A percentile compares a stretch with the other conserved stretches of the same genome.
Evolutionary conservation across 2,797 vertebrate genomes (phyloP).

Genomic region (Dipus sagitta): DNA sequence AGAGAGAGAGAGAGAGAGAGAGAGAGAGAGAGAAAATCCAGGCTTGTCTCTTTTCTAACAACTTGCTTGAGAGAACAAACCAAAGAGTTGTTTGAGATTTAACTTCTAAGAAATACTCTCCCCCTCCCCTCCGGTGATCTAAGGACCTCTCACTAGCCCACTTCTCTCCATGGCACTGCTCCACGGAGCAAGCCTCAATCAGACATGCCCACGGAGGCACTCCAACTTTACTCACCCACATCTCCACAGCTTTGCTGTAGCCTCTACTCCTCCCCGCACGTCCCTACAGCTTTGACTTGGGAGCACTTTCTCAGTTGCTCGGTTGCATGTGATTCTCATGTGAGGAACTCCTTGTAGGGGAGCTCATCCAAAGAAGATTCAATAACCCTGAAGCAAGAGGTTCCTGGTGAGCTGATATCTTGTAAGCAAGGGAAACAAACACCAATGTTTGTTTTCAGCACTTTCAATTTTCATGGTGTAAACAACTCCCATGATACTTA

Average conservation of each 20-base stretch:
- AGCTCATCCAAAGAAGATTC: constrained; percentile 9
- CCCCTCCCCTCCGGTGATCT: neutral
- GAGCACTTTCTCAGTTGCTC: neutral
- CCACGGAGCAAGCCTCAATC: neutral
- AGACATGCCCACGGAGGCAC: neutral
- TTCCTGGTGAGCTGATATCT: neutral
- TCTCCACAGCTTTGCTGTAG: neutral
- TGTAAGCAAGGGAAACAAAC: neutral
- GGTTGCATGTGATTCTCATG: neutral
- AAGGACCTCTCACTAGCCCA: neutral
- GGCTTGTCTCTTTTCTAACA: neutral
- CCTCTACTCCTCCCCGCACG: neutral
- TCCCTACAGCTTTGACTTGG: neutral
- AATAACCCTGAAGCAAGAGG: neutral
- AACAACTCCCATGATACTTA: neutral
- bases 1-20: neutral
- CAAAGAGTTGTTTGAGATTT: neutral
- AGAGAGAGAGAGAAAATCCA: neutral
- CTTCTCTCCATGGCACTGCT: neutral
- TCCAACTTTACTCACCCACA: neutral
- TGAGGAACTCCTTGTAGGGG: neutral
- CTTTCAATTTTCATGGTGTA: neutral
- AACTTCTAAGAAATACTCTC: neutral
- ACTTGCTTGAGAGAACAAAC: neutral
- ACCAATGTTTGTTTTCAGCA: neutral